Percentiles rank a stretch among this genome's conserved stretches.
These are phyloP conservation scores for Bostrychus sinensis DNA, from an alignment of 2,113 vertebrate species.

Conservation along the genomic window DNA sequence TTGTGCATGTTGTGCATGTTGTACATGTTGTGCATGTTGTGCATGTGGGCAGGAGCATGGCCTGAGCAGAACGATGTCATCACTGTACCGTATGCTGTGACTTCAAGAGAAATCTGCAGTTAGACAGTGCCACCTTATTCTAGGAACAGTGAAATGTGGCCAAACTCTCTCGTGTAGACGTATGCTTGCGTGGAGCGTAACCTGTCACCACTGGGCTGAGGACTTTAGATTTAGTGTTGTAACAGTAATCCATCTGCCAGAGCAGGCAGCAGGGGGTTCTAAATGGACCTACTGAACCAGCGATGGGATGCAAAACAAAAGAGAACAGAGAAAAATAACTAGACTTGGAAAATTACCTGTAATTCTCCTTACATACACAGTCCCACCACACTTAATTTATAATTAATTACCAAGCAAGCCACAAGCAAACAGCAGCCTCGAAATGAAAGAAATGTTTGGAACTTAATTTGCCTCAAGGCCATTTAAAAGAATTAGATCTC, in stretches of 20 bases:
- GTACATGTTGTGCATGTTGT: not conserved
- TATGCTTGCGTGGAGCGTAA: conserved; percentile 15
- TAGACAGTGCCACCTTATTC: conserved; percentile 25
- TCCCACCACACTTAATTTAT: too few relatives aligned
- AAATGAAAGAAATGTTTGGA: too few relatives aligned
- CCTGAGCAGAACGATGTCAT: not conserved
- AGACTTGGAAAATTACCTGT: too few relatives aligned
- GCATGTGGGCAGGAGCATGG: conserved; percentile 1
- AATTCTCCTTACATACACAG: too few relatives aligned
- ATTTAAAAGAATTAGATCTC: too few relatives aligned
- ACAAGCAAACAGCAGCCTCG: too few relatives aligned
- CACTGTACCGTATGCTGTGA: conserved; percentile 2
- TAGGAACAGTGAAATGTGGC: conserved; percentile 28
- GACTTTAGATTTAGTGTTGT: conserved; percentile 54
- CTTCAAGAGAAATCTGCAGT: conserved; percentile 2
- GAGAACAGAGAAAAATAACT: not conserved
- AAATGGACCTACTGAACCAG: conserved; percentile 9
- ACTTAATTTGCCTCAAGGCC: too few relatives aligned
- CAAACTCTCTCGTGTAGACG: not conserved
- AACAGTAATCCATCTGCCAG: conserved; percentile 60
- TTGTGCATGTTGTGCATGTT: too few relatives aligned
- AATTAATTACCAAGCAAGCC: too few relatives aligned
- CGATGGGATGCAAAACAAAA: not conserved
- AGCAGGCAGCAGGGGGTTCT: conserved; percentile 26
- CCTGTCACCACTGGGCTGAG: conserved; percentile 48